Evolutionary conservation across 2,113 vertebrate species (phyloP), one percentile per base, ranked within the genome.

Genomic region (Burhinus bistriatus): DNA sequence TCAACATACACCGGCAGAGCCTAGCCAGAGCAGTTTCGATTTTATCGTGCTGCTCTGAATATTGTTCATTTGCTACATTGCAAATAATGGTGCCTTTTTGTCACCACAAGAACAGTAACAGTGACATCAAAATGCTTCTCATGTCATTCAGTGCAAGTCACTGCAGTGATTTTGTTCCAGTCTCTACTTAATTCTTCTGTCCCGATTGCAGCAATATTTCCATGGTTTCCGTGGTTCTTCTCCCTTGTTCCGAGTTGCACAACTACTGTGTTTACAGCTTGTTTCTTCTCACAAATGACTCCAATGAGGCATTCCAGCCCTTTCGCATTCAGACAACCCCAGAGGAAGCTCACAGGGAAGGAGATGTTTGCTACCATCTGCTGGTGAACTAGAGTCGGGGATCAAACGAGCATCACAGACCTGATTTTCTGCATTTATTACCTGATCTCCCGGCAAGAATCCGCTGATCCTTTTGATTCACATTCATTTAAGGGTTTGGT

Each of bases 281-380:
- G 47, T 91, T 91, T 89, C 65, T 88, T 89, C 72, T 90, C 4
- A 72, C 19, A 89, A 87, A 62, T 12, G 0, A 38, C 19, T 83
- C n/a, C 19, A 3, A 27, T 11, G 55, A 52, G 54, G 64, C 55
- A 8, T 61, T 17, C 34, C 11, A 15, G n/a, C 38, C 26, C 30
- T 81, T 75, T 47, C 1, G 2, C 36, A 9, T 15, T 34, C 36
- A 8, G 34, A 12, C 30, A 42, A 17, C 3, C 45, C 17, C 71
- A 18, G 22, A 9, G 1, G 3, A 49, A 69, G 22, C 69, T 58
- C 20, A 1, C 25, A 16, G 34, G 25, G 87, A 73, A 75, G 54
- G 82, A 9, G 75, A 62, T 14, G 45, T 96, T 92, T 97, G 95
- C 96, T 96, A 90, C 97, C 97, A 96, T 81, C 97, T 97, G 79